Evolutionary conservation across 2,113 vertebrate species (phyloP), one percentile per base, ranked within the genome.

Genomic region (Carassius gibelio): DNA sequence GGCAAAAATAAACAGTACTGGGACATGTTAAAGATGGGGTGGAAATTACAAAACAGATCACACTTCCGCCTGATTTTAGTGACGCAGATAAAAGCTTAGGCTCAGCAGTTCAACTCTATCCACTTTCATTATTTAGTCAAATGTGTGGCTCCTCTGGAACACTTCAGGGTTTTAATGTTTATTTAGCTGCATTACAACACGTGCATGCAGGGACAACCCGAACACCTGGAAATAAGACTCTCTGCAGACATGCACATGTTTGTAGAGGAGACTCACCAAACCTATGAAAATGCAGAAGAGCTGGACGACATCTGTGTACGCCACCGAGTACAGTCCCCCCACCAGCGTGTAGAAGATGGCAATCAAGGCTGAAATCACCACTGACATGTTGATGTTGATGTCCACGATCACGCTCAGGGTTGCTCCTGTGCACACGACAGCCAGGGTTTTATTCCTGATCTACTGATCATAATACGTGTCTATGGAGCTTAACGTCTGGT

Each of bases 261-360:
- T 59, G 19, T 21, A 59, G 55, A 59, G 19, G 21, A 59, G 0
- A 95, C 97, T 97, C 93, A 99, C 98, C 96, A 99, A 90, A 78
- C 98, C 98, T 17, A 99, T 1, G 85, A 99, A 99, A 85, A 99
- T 99, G 89, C 98, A 99, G 92, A 99, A 99, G 26, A 99, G 96
- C 84, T 99, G 98, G 50, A 99, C 97, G 5, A 99, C 98, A 11
- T 99, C 98, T 0, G 98, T 99, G 89, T 99, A 99, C 6, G 98
- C 98, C 50, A 99, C 98, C 3, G 97, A 97, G 89, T 99, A 99
- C 38, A 99, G 92, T 14, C 98, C 98, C 0, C 98, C 98, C 75
- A 99, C 95, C 48, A 99, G 95, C 0, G 98, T 99, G 92, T 99
- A 99, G 86, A 99, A 93, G 80, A 94, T 96, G 26, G 97, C 98